Base-by-base conservation (phyloP, 1,140 invertebrate genomes). In the Bombus balteatus region DNA sequence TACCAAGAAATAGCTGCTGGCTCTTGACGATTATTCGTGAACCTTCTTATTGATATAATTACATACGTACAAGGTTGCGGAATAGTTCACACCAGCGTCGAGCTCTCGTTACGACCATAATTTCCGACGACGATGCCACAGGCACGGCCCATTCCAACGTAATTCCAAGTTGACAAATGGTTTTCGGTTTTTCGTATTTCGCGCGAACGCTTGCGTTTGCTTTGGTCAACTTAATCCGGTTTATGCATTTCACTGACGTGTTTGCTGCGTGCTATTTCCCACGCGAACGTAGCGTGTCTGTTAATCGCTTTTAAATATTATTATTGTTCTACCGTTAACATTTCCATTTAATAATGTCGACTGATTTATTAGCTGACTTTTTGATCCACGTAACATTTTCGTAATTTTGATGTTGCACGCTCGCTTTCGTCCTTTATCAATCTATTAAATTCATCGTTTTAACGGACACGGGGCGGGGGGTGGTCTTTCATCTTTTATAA, bases 281-380 rank as follows among this genome's bases (percentile, higher is more conserved):
- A 32, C 2, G 2, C 32, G 4, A 53, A 53, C 47, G 47, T 22
- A 2, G 8, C 34, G 66, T 8, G 32, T 0, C 25, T 13, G 59
- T 62, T 62, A n/a, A 62, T 62, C 59, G 59, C 28, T 65, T 66
- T 66, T 66, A 32, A 66, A 32, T n/a, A n/a, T 70, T 70, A 70
- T 70, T 70, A 70, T 25, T 39, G 34, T 25, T 39, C 22, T 39
- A 37, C 22, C 22, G 3, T 37, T 70, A 37, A 34, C 25, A 37
- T 39, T 25, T 25, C 3, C 68, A 25, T 37, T 70, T 37, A 25
- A 70, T 70, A 39, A 28, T 18, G 34, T 28, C 34, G 18, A 37
- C 34, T 18, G 66, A 68, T 70, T 70, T 70, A 70, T 70, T 37
- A 70, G 34, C 66, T 22, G 66, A 28, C 10, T 70, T 37, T 70